These are phyloP conservation scores for Drosophila meridionalis DNA, from an alignment of 2,888 invertebrate genomes.

Conservation along the genomic window DNA sequence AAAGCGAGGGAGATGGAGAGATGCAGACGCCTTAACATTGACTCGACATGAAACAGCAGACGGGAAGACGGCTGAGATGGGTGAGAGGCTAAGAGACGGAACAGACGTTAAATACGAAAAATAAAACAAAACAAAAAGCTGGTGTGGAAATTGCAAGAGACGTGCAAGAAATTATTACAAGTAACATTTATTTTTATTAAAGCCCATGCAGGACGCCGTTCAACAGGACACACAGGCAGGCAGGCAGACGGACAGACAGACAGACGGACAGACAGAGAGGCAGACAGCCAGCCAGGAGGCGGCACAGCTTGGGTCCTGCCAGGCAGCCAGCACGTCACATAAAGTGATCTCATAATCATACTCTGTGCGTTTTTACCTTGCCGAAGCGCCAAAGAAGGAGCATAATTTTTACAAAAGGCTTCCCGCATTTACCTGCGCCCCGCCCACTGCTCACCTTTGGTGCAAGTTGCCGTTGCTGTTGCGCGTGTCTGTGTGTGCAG, in stretches of 20 bases:
- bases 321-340: constrained; percentile 68
- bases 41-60: constrained; percentile 49
- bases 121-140: constrained; percentile 43
- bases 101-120: constrained; percentile 60
- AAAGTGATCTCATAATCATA: constrained; percentile 83
- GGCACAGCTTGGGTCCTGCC: constrained; percentile 51
- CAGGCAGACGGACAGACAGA: constrained; percentile 24
- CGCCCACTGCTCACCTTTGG: constrained; percentile 5
- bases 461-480: constrained; percentile 25
- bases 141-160: constrained; percentile 66
- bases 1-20: neutral
- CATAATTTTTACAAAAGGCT: constrained; percentile 72
- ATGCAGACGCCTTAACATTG: constrained; percentile 28
- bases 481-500: constrained; percentile 68
- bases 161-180: constrained; percentile 77
- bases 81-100: neutral
- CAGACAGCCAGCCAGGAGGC: neutral
- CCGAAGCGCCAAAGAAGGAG: constrained; percentile 66
- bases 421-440: constrained; percentile 13
- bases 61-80: constrained; percentile 46
- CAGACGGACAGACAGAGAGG: constrained; percentile 1
- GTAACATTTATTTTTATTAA: constrained; percentile 80
- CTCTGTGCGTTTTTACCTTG: constrained; percentile 67
- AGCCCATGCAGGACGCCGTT: constrained; percentile 55
- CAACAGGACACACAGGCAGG: constrained; percentile 35